Evolutionary conservation across 2,797 vertebrate genomes (phyloP).

Genomic region (Eptatretus atami): DNA sequence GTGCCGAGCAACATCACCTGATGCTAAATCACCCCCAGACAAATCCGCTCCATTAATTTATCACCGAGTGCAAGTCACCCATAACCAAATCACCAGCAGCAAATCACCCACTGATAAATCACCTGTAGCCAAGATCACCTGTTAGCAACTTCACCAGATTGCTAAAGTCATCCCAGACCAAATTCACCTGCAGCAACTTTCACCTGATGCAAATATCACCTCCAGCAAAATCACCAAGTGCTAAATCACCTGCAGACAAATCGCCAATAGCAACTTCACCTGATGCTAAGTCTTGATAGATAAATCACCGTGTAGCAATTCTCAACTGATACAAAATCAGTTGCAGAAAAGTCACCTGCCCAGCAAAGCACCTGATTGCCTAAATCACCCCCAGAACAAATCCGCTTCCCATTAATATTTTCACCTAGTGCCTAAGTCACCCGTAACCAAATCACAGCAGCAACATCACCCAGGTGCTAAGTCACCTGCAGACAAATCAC

Average conservation of each 20-base stretch:
- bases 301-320: neutral
- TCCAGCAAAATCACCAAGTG: neutral
- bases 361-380: no score
- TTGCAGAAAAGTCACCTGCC: neutral
- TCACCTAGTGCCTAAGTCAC: no score
- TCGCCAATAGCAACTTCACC: no score
- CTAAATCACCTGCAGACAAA: no score
- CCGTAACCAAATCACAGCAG: no score
- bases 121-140: conserved; percentile 10
- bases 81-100: no score
- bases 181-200: neutral
- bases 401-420: neutral
- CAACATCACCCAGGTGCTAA: conserved; percentile 4
- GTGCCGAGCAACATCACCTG: no score
- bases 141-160: conserved; percentile 7
- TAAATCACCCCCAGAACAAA: neutral
- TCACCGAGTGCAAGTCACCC: neutral
- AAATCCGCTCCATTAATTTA: neutral
- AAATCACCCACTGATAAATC: conserved; percentile 10
- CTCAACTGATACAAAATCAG: neutral
- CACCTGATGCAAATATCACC: neutral
- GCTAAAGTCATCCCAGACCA: neutral
- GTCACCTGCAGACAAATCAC: conserved; percentile 10
- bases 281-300: no score
- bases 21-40: neutral